Evolutionary conservation across 2,888 invertebrate genomes (phyloP), one percentile per base, ranked within the genome.

Genomic region (Agelastica alni): DNA sequence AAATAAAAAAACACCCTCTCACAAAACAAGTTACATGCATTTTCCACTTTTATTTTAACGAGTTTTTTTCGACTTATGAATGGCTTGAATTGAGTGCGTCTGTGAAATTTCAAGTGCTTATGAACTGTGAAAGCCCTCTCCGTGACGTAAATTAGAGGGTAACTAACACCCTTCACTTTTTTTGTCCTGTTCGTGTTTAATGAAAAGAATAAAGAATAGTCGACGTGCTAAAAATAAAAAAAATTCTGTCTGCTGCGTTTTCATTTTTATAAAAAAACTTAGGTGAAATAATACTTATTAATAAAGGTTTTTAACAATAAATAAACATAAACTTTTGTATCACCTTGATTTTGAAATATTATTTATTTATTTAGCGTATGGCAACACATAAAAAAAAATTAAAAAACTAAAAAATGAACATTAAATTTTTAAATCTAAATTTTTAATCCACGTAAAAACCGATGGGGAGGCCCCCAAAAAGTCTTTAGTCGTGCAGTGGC

Each of bases 121-220:
- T 43, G 51, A 43, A 51, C 10, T n/a, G 26, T 51, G 39, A 51
- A 43, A 43, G 20, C 34, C 14, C 30, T 51, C 28, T 34, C 18
- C 28, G 12, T 9, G 30, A 34, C 43, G 26, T 43, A 36, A 51
- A 51, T 43, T 51, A 51, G 51, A 43, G 36, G 43, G 43, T 43
- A 51, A 51, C 43, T 51, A 36, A 36, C 43, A 36, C 43, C 43
- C 51, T 51, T 43, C 17, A 28, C 51, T 26, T 22, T 51, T n/a
- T 51, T 18, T 36, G 43, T 51, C 26, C 42, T 28, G 43, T 44
- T 31, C 32, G 36, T 10, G 36, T 51, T 51, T 43, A 43, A 43
- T 43, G 30, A 42, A 51, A 43, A 31, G 43, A 43, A 51, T 22
- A 28, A 46, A 16, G 18, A 36, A 26, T 22, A 12, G 14, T 13